Evolutionary conservation across 2,888 invertebrate genomes (phyloP).

Genomic region (Acrocera orbiculus): DNA sequence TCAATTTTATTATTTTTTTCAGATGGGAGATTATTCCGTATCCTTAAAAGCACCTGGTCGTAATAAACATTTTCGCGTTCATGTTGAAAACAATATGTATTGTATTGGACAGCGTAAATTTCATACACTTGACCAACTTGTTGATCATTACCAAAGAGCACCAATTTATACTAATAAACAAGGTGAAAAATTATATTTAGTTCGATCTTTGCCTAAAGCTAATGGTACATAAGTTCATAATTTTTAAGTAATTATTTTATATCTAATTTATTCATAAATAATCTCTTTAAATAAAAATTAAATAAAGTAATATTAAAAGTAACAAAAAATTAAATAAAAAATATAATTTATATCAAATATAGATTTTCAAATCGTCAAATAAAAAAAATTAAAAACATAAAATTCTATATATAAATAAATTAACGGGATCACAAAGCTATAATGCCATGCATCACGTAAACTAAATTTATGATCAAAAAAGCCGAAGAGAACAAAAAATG

Average conservation of each 20-base stretch:
- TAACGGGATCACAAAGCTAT: too few species aligned
- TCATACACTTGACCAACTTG: conserved; percentile 84
- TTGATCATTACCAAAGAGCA: conserved; percentile 96
- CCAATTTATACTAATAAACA: conserved; percentile 97
- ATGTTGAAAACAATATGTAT: conserved; percentile 80
- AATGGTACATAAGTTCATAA: conserved; percentile 28
- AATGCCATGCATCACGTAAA: too few species aligned
- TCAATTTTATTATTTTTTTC: conserved; percentile 20
- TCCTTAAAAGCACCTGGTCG: conserved; percentile 93
- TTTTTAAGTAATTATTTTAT: conserved; percentile 6
- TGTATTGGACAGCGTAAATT: conserved; percentile 98
- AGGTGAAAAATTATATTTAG: conserved; percentile 93
- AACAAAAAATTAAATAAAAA: neutral
- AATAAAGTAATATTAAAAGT: conserved; percentile 2
- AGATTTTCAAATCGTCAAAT: too few species aligned
- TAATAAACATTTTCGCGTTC: conserved; percentile 98
- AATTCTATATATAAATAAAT: too few species aligned
- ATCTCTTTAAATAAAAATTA: too few species aligned
- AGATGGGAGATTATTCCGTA: conserved; percentile 97
- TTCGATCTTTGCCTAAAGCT: conserved; percentile 71
- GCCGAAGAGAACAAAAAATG: neutral
- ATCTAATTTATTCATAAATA: neutral
- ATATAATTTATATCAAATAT: neutral
- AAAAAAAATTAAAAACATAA: too few species aligned
- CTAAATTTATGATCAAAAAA: too few species aligned